Percentiles rank a stretch among this genome's conserved stretches.
phyloP scores from a whole-genome alignment of 2,888 invertebrate species.

The Mechanitis mazaeus region DNA sequence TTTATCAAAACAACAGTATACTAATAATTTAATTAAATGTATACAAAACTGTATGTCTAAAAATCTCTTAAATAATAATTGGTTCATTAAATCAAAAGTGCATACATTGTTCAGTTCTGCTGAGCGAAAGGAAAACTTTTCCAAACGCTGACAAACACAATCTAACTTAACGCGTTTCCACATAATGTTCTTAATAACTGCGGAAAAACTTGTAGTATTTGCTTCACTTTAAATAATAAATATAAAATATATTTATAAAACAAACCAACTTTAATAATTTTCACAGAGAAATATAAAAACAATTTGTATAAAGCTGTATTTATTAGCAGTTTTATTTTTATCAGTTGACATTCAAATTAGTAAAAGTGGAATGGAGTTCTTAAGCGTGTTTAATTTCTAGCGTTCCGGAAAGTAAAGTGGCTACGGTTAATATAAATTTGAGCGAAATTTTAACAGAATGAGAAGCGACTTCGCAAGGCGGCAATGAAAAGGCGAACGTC shows the following conservation, averaged over 20 bases:
- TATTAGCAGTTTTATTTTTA: constrained; percentile 9
- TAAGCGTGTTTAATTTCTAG: constrained; percentile 23
- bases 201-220: background rate
- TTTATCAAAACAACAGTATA: too few relatives aligned
- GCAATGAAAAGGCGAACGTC: constrained; percentile 54
- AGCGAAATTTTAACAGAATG: constrained; percentile 52
- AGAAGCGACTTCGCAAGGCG: constrained; percentile 56
- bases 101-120: too few relatives aligned
- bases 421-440: constrained; percentile 34
- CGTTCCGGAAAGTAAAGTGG: constrained; percentile 18
- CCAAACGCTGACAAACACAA: background rate
- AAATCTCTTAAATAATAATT: too few relatives aligned
- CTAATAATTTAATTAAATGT: too few relatives aligned
- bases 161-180: background rate
- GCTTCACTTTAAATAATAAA: background rate
- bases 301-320: constrained; percentile 2
- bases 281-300: background rate
- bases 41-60: too few relatives aligned
- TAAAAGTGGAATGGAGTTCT: constrained; percentile 15
- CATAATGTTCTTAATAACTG: background rate
- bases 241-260: too few relatives aligned
- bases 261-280: too few relatives aligned
- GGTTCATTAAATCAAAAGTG: too few relatives aligned
- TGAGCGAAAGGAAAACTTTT: background rate
- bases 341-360: constrained; percentile 20